Conservation (phyloP, 2,113 vertebrate species). For the Thryonomys swinderianus region DNA sequence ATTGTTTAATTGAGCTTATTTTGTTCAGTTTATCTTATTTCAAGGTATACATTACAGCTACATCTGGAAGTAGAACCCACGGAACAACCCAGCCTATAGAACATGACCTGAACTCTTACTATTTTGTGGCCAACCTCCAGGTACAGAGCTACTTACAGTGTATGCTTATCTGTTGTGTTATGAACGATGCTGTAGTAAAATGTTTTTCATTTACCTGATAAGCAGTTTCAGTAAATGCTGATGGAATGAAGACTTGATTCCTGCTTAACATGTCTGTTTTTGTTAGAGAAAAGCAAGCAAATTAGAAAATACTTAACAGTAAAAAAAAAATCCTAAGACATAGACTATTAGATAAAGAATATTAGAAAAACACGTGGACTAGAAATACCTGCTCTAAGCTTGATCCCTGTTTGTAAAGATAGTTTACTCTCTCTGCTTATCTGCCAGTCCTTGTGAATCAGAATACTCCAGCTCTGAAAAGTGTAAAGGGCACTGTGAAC, state of each 20-base stretch:
- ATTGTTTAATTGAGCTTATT: not conserved
- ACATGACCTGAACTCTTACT: not conserved
- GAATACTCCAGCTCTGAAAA: no score
- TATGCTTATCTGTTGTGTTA: not conserved
- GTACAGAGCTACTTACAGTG: not conserved
- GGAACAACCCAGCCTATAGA: not conserved
- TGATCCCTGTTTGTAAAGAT: no score
- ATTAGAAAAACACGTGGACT: no score
- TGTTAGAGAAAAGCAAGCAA: no score
- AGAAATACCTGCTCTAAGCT: no score
- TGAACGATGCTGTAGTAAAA: not conserved
- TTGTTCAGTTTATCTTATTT: not conserved
- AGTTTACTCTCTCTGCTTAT: no score
- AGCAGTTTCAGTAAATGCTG: not conserved
- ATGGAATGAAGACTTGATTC: not conserved
- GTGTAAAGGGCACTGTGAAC: no score
- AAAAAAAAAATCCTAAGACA: no score
- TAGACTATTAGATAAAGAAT: no score
- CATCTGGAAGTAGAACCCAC: not conserved
- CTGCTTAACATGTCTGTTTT: not conserved
- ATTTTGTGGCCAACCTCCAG: not conserved
- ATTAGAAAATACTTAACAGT: no score
- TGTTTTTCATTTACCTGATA: not conserved
- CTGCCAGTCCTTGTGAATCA: no score
- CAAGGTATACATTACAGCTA: not conserved